Conservation (phyloP, 2,888 invertebrate species). For the Xestia rhomboidea region DNA sequence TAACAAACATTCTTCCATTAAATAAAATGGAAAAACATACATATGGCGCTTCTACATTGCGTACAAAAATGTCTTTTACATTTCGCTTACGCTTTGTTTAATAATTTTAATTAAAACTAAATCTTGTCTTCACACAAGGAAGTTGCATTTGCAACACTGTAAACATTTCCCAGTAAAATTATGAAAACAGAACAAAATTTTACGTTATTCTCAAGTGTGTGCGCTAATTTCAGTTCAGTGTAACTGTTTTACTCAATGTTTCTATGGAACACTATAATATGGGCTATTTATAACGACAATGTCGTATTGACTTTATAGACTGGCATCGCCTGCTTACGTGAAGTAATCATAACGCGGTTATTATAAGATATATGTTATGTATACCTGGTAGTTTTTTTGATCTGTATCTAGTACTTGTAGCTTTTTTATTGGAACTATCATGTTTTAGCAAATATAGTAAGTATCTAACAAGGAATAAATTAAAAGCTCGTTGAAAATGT, state of each 20-base stretch:
- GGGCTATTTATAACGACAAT: conserved; percentile 48
- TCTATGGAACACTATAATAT: conserved; percentile 27
- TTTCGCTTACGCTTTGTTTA: conserved; percentile 13
- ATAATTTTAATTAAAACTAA: conserved; percentile 60
- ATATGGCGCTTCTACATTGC: not conserved
- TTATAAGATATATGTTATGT: not conserved
- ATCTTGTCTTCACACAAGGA: conserved; percentile 40
- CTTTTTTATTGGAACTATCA: not conserved
- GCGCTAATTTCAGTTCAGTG: conserved; percentile 38
- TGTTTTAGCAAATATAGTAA: not conserved
- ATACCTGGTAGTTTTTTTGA: conserved; percentile 4
- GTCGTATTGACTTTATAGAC: conserved; percentile 47
- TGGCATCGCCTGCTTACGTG: conserved; percentile 36
- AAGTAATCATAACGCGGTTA: conserved; percentile 31
- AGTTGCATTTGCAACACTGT: conserved; percentile 30
- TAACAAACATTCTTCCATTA: not conserved
- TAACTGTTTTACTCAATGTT: conserved; percentile 31
- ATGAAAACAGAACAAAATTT: conserved; percentile 36
- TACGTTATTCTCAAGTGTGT: conserved; percentile 34
- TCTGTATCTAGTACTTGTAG: not conserved
- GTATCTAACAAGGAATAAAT: not conserved
- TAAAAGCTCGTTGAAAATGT: not conserved
- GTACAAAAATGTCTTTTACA: conserved; percentile 23
- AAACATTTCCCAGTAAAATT: conserved; percentile 39
- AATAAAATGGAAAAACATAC: not conserved